phyloP scores from a whole-genome alignment of 2,888 invertebrate species.

The Pandemis heparana region DNA sequence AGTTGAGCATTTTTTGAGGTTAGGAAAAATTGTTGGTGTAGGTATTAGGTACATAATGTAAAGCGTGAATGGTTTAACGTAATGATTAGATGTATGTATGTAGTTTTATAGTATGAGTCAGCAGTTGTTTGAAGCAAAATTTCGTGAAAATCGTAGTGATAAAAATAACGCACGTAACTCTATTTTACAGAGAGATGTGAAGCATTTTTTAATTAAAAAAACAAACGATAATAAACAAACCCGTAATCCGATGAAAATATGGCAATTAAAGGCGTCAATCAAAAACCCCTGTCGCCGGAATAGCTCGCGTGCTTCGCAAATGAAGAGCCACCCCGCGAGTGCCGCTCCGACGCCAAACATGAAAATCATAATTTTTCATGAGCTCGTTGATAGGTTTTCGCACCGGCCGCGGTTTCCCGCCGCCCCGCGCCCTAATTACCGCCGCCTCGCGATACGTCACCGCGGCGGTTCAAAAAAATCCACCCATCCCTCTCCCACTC shows the following conservation, averaged over 20 bases:
- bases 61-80: background rate
- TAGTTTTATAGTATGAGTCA: background rate
- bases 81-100: too few species aligned
- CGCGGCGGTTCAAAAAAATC: constrained; percentile 83
- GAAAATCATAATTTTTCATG: constrained; percentile 85
- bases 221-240: constrained; percentile 14
- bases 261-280: constrained; percentile 59
- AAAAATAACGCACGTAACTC: background rate
- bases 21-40: background rate
- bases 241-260: constrained; percentile 47
- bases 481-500: constrained; percentile 78
- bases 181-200: constrained; percentile 5
- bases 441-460: constrained; percentile 83
- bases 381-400: constrained; percentile 85
- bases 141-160: background rate
- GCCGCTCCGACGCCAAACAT: constrained; percentile 66
- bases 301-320: constrained; percentile 69
- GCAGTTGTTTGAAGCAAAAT: background rate
- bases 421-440: constrained; percentile 85
- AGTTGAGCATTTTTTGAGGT: background rate
- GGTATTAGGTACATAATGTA: background rate
- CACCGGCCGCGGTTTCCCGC: constrained; percentile 83
- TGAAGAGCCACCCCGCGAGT: constrained; percentile 73
- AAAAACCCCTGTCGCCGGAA: constrained; percentile 60
- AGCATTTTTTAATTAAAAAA: constrained; percentile 48